Evolutionary conservation across 1,140 invertebrate genomes (phyloP), one percentile per base, ranked within the genome.

Genomic region (Drusus annulatus): DNA sequence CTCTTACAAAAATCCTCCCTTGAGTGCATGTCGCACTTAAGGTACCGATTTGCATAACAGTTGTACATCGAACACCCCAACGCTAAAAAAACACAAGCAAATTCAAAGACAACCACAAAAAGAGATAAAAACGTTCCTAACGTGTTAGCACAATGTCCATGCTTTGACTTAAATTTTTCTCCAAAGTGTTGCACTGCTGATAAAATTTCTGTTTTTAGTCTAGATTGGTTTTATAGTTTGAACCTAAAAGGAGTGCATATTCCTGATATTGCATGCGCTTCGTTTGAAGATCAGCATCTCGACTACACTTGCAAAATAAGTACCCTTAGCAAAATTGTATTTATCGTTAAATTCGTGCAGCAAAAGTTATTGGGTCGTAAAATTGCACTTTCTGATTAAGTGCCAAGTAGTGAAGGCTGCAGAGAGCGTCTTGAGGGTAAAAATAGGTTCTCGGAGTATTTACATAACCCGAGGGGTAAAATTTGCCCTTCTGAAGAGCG

Each of bases 21-120:
- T 65, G 62, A 65, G 62, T 65, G 25, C 62, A 65, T 65, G 62
- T 65, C 62, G 62, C 62, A 65, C 62, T 65, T 65, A 65, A 65
- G 62, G 62, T 65, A 28, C 21, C 62, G 21, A 65, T 65, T 65
- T 65, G 62, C 62, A 65, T 65, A 65, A 65, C 62, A 25, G 23
- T 65, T 65, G 36, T 28, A 65, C 62, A 65, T 65, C 36, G 28
- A 21, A 28, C 16, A n/a, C 25, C 10, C 13, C 21, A 65, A 2
- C 21, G 15, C 23, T n/a, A 15, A 65, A 65, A 36, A 65, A 65
- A 16, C n/a, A 13, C 28, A 21, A 16, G 5, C 25, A 25, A 60
- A 23, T 13, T 21, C 23, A 13, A 19, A 23, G 56, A 23, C 56
- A 21, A n/a, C 15, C 21, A 25, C 10, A 25, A 65, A 65, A 65